Conservation (phyloP, 2,888 invertebrate species). For the Heteropelma amictum region DNA sequence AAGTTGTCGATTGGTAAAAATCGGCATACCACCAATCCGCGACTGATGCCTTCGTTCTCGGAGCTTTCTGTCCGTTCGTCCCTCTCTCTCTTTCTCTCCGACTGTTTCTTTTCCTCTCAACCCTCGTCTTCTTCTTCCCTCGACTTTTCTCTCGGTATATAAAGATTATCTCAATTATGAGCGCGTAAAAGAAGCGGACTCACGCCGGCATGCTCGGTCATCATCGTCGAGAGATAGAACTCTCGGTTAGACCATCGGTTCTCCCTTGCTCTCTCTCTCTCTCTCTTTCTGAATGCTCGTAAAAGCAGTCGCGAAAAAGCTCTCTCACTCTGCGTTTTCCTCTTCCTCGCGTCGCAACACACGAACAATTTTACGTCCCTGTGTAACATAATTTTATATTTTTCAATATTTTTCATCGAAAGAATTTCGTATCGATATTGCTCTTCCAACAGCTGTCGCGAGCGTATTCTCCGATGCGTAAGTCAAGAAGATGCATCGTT, state of each 20-base stretch:
- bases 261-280: not conserved
- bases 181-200: constrained; percentile 74
- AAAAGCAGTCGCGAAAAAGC: not conserved
- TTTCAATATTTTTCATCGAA: not conserved
- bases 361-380: constrained; percentile 14
- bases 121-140: constrained; percentile 28
- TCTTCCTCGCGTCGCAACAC: not conserved
- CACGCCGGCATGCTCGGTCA: constrained; percentile 70
- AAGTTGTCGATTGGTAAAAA: constrained; percentile 70
- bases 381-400: constrained; percentile 8
- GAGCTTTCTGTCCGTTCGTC: constrained; percentile 26
- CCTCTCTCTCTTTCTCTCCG: constrained; percentile 1
- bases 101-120: not conserved
- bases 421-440: no score
- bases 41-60: constrained; percentile 44
- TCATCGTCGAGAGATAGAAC: constrained; percentile 64
- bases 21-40: constrained; percentile 69
- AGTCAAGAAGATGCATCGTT: no score
- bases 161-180: constrained; percentile 75
- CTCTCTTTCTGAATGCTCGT: no score
- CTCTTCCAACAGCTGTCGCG: no score
- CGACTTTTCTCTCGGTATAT: constrained; percentile 56
- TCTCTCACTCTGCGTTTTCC: not conserved
- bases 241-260: constrained; percentile 20
- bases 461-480: no score